Percentiles rank a stretch among this genome's conserved stretches.
phyloP scores from a whole-genome alignment of 1,140 invertebrate species.

The Pachyrhynchus sulphureomaculatus region DNA sequence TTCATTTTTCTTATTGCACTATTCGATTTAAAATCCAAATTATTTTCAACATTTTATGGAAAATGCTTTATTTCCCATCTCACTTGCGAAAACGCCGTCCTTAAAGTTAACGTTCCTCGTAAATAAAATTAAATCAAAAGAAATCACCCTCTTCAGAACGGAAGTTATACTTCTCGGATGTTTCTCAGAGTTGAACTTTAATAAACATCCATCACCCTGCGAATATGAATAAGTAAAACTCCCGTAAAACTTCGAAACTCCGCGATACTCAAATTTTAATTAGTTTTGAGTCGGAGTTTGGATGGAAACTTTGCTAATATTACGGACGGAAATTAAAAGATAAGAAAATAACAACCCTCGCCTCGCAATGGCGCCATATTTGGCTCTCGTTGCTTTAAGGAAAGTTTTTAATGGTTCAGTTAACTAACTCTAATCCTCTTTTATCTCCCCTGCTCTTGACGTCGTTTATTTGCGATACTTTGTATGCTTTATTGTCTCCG shows the following conservation, averaged over 20 bases:
- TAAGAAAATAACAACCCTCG: slow-evolving; percentile 49
- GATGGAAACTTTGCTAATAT: slow-evolving; percentile 49
- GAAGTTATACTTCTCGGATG: neutral
- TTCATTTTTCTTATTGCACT: too few species aligned
- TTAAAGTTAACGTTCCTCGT: too few species aligned
- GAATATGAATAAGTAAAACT: slow-evolving; percentile 49
- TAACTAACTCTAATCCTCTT: slow-evolving; percentile 15
- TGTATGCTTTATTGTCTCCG: too few species aligned
- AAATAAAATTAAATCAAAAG: too few species aligned
- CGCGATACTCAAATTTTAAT: slow-evolving; percentile 49
- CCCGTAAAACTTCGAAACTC: slow-evolving; percentile 48
- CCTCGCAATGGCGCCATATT: slow-evolving; percentile 14
- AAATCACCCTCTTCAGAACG: too few species aligned
- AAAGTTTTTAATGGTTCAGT: slow-evolving; percentile 31
- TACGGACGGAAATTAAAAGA: slow-evolving; percentile 51
- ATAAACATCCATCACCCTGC: slow-evolving; percentile 35
- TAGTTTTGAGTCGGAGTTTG: slow-evolving; percentile 48
- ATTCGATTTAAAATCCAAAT: too few species aligned
- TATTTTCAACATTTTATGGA: too few species aligned
- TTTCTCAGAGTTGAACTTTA: slow-evolving; percentile 21
- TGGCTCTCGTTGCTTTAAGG: slow-evolving; percentile 21
- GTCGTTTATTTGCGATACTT: neutral
- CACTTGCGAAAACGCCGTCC: too few species aligned
- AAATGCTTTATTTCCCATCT: too few species aligned
- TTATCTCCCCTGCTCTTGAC: neutral